These are phyloP conservation scores for Popillia japonica DNA, from an alignment of 1,140 invertebrate genomes.

Conservation along the genomic window DNA sequence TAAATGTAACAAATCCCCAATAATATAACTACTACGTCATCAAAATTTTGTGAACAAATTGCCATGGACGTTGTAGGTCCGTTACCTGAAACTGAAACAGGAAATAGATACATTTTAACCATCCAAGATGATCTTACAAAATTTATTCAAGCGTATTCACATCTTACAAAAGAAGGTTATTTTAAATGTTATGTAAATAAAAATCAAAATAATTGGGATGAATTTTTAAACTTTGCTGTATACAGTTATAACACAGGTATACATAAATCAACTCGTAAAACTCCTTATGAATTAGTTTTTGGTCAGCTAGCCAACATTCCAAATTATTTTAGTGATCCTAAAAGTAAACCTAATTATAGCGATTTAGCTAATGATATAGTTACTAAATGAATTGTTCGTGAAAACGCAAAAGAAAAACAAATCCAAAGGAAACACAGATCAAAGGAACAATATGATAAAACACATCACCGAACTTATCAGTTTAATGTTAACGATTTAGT, in stretches of 20 bases:
- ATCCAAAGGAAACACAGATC: too few species aligned
- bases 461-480: conserved; percentile 52
- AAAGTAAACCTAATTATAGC: conserved; percentile 48
- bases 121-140: conserved; percentile 56
- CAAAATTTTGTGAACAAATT: too few species aligned
- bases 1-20: conserved; percentile 44
- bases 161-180: conserved; percentile 58
- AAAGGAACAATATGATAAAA: conserved; percentile 47
- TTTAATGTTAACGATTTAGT: conserved; percentile 52
- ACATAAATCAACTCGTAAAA: conserved; percentile 59
- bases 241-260: conserved; percentile 62
- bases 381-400: conserved; percentile 42
- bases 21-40: conserved; percentile 49
- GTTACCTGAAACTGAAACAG: conserved; percentile 50
- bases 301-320: conserved; percentile 57
- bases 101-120: too few species aligned
- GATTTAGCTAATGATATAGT: too few species aligned
- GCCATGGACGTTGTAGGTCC: conserved; percentile 51
- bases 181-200: conserved; percentile 58
- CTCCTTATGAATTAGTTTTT: conserved; percentile 58
- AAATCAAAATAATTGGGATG: conserved; percentile 60
- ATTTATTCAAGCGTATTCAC: conserved; percentile 56
- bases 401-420: conserved; percentile 44
- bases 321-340: conserved; percentile 49
- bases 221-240: conserved; percentile 58